phyloP scores from a whole-genome alignment of 2,888 invertebrate genomes.

The Oithona nana region DNA sequence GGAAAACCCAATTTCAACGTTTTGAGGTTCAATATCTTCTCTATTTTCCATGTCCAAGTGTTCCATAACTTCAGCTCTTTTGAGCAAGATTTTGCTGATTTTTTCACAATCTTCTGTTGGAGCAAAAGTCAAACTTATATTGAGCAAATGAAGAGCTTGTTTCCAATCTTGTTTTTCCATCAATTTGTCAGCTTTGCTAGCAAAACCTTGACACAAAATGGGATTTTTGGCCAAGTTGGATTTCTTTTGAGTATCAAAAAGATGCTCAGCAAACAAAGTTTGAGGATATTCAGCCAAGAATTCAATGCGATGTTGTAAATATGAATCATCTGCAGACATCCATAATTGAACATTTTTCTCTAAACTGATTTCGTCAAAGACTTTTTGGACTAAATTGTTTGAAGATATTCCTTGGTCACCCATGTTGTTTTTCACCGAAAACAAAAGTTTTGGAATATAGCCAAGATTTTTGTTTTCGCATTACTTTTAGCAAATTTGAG shows the following conservation, averaged over 20 bases:
- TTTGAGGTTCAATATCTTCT: background rate
- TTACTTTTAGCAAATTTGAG: too few relatives aligned
- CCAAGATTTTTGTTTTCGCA: too few relatives aligned
- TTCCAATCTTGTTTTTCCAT: conserved; percentile 9
- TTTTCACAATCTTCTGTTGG: background rate
- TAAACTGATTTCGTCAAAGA: conserved; percentile 2
- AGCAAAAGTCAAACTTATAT: background rate
- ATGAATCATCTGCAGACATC: background rate
- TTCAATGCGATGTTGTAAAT: background rate
- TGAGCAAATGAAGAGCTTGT: background rate
- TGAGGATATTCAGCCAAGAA: background rate
- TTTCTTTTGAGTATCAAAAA: background rate
- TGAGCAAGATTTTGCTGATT: background rate
- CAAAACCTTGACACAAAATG: background rate
- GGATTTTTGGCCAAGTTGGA: background rate
- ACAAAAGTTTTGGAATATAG: too few relatives aligned
- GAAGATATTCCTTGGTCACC: background rate
- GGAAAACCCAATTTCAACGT: background rate
- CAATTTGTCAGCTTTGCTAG: background rate
- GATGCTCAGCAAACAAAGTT: background rate
- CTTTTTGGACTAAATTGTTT: conserved; percentile 8
- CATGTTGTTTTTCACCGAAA: too few relatives aligned
- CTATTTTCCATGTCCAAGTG: background rate
- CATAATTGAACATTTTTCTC: background rate
- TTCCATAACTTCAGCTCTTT: background rate